phyloP scores from a whole-genome alignment of 2,888 invertebrate genomes.

The Stenodema calcarata region DNA sequence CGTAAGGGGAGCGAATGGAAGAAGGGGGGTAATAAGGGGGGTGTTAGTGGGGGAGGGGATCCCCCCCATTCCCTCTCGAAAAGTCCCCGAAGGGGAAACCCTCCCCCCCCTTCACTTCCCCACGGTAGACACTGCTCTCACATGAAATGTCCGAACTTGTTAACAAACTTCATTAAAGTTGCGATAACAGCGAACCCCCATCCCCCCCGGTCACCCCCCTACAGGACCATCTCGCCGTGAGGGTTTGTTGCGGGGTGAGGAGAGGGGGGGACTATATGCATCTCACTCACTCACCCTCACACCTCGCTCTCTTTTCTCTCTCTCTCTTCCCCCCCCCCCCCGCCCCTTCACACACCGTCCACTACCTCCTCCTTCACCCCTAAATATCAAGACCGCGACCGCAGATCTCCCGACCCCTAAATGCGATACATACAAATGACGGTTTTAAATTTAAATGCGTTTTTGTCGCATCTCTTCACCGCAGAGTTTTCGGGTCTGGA shows the following conservation, averaged over 20 bases:
- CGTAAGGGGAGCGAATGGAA: no score
- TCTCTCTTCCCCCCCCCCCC: slow-evolving; percentile 3
- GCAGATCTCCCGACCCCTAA: neutral
- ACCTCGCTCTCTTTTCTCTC: neutral
- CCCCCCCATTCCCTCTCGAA: neutral
- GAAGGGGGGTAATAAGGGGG: no score
- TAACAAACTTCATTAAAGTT: slow-evolving; percentile 55
- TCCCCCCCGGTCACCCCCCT: no score
- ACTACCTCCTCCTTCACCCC: slow-evolving; percentile 3
- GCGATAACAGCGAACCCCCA: slow-evolving; percentile 39
- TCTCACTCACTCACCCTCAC: neutral
- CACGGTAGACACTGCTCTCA: slow-evolving; percentile 10
- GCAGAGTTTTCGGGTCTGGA: slow-evolving; percentile 23
- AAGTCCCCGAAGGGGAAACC: neutral
- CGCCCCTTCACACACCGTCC: slow-evolving; percentile 15
- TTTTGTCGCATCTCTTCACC: slow-evolving; percentile 35
- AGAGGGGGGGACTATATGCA: neutral
- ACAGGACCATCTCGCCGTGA: no score
- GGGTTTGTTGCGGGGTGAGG: no score
- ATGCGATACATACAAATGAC: slow-evolving; percentile 52
- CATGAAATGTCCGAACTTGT: slow-evolving; percentile 53
- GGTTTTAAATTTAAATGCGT: slow-evolving; percentile 51
- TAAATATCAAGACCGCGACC: neutral
- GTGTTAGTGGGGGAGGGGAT: neutral
- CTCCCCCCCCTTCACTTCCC: neutral